A percentile compares a stretch with the other conserved stretches of the same genome.
Evolutionary conservation across 1,140 invertebrate genomes (phyloP).

Genomic region (Wasmannia auropunctata): DNA sequence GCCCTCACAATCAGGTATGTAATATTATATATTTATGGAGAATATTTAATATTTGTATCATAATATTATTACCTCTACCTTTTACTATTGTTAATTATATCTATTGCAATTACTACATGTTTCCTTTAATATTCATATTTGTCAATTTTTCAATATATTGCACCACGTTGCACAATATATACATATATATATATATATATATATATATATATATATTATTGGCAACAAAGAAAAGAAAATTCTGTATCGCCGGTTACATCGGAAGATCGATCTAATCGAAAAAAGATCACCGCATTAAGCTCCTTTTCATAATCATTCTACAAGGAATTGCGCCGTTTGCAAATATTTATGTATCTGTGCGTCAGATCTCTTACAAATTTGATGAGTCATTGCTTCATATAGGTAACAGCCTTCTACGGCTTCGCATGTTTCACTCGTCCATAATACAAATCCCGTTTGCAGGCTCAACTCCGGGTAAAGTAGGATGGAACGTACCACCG

Average conservation of each 20-base stretch:
- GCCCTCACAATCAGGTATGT: constrained; percentile 40
- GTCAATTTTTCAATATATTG: not conserved
- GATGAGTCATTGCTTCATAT: constrained; percentile 30
- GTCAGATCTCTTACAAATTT: constrained; percentile 31
- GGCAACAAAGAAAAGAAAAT: not conserved
- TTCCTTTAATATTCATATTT: not conserved
- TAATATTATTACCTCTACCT: not conserved
- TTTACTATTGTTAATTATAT: not conserved
- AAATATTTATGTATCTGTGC: constrained; percentile 42
- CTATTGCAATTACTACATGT: not conserved
- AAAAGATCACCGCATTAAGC: not conserved
- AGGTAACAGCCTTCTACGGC: constrained; percentile 30
- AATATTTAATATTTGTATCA: not conserved
- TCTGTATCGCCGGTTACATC: not conserved
- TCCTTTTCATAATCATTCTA: not conserved
- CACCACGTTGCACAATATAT: not conserved
- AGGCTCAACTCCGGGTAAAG: constrained; percentile 75
- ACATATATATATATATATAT: too few relatives aligned
- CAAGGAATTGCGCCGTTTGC: not conserved
- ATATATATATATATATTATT: not conserved
- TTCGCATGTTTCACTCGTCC: constrained; percentile 1
- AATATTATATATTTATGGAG: not conserved
- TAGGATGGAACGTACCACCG: constrained; percentile 81
- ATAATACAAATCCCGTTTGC: constrained; percentile 1
- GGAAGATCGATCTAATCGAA: not conserved